Evolutionary conservation across 1,140 invertebrate genomes (phyloP).

Genomic region (Latrodectus geometricus): DNA sequence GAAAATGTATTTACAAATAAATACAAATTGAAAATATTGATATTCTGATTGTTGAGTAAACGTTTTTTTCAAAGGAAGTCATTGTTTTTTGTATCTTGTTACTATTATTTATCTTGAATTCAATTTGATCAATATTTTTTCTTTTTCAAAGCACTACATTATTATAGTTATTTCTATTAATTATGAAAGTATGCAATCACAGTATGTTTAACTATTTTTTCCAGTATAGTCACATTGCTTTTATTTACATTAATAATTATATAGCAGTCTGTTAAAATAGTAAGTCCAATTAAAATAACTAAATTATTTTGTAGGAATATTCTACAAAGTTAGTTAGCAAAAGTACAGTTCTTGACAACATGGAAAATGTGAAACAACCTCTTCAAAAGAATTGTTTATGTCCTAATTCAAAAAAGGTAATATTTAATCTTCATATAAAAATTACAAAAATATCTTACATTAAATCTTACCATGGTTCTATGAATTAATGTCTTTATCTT

Average conservation of each 20-base stretch:
- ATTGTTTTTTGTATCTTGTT: too few relatives aligned
- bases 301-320: constrained; percentile 76
- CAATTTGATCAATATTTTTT: not conserved
- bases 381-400: constrained; percentile 65
- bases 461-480: not conserved
- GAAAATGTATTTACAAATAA: too few relatives aligned
- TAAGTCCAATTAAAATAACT: not conserved
- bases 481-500: not conserved
- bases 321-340: constrained; percentile 76
- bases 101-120: too few relatives aligned
- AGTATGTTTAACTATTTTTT: not conserved
- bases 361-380: constrained; percentile 81
- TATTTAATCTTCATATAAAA: not conserved
- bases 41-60: too few relatives aligned
- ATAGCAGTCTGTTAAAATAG: not conserved
- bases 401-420: constrained; percentile 26
- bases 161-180: not conserved
- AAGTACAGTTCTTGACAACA: constrained; percentile 75
- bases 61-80: too few relatives aligned
- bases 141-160: not conserved
- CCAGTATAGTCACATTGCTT: not conserved
- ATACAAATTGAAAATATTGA: too few relatives aligned
- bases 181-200: not conserved
- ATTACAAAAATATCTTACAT: not conserved
- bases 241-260: not conserved